Conservation (phyloP, 2,888 invertebrate genomes). For the Ormyrus pomaceus region DNA sequence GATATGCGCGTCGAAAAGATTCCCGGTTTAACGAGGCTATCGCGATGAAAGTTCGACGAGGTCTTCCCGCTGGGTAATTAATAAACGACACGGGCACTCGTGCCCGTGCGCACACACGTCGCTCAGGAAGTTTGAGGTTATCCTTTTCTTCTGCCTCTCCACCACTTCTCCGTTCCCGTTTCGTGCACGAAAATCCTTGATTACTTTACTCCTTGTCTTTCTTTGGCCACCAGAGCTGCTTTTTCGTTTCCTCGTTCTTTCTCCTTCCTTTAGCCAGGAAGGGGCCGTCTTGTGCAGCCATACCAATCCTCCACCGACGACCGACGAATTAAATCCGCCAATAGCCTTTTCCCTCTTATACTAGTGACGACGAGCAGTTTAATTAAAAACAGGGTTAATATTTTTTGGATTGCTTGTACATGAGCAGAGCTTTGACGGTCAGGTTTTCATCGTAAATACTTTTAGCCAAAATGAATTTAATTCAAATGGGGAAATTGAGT, state of each 20-base stretch:
- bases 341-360: constrained; percentile 39
- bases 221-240: constrained; percentile 9
- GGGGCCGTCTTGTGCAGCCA: constrained; percentile 46
- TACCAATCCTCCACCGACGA: constrained; percentile 39
- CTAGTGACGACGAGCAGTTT: constrained; percentile 19
- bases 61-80: constrained; percentile 30
- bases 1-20: neutral
- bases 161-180: constrained; percentile 7
- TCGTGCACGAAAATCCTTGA: constrained; percentile 45
- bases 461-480: neutral
- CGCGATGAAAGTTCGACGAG: constrained; percentile 13
- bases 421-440: neutral
- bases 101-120: neutral
- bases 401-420: constrained; percentile 21
- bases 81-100: constrained; percentile 49
- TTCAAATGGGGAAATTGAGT: neutral
- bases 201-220: constrained; percentile 35
- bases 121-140: neutral
- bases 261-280: constrained; percentile 14
- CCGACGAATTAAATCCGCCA: constrained; percentile 41
- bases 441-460: constrained; percentile 10
- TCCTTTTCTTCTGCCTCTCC: neutral
- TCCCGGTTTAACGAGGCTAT: neutral
- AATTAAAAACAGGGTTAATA: constrained; percentile 40
- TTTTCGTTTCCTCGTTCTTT: constrained; percentile 17